phyloP scores from a whole-genome alignment of 2,888 invertebrate species.

The Dynastes grantii region DNA sequence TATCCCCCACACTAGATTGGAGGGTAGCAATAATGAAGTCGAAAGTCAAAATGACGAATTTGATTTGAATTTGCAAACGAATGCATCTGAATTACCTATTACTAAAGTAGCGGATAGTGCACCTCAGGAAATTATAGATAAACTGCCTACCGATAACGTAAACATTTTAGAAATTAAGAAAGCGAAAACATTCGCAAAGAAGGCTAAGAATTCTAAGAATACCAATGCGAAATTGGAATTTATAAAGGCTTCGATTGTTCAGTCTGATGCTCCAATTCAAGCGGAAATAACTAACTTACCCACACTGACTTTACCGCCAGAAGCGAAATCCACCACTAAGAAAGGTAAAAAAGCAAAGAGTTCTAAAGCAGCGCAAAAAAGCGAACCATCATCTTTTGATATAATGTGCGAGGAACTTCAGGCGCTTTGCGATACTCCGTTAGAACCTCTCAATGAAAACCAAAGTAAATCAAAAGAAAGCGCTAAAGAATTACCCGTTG shows the following conservation, averaged over 20 bases:
- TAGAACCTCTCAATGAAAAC: background rate
- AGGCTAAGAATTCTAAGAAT: background rate
- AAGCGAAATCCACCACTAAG: background rate
- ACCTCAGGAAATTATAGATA: slow-evolving; percentile 14
- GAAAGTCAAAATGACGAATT: too few species aligned
- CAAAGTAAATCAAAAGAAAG: background rate
- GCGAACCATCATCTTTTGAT: slow-evolving; percentile 26
- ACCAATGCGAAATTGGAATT: background rate
- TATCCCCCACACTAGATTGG: too few species aligned
- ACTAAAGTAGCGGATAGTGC: background rate
- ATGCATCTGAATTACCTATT: too few species aligned
- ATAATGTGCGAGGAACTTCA: slow-evolving; percentile 40
- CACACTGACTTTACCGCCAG: background rate
- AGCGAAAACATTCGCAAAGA: background rate
- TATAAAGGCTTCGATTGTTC: background rate
- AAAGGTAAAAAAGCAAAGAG: slow-evolving; percentile 8
- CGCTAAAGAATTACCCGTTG: background rate
- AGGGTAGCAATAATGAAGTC: too few species aligned
- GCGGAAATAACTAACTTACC: background rate
- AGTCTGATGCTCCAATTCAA: background rate
- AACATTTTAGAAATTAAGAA: background rate
- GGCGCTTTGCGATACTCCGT: slow-evolving; percentile 26
- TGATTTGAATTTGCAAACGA: too few species aligned
- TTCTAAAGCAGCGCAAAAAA: background rate
- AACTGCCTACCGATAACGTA: background rate